Evolutionary conservation across 2,888 invertebrate genomes (phyloP), one percentile per base, ranked within the genome.

Genomic region (Ectemnius lituratus): DNA sequence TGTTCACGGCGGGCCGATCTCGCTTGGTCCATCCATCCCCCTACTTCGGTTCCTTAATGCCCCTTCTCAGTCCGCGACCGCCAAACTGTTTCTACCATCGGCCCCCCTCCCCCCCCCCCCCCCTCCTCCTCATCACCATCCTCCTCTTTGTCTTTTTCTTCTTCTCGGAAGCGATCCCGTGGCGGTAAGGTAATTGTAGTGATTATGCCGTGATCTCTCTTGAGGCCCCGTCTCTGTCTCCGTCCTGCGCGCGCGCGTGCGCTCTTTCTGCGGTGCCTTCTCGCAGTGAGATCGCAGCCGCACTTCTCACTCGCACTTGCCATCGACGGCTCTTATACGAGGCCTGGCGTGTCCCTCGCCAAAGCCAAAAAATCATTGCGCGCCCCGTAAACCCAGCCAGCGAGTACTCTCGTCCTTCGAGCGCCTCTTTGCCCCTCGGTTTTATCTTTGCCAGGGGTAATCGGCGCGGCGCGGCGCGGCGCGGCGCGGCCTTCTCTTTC

Each of bases 131-230:
- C 62, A 18, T 66, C 72, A 61, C 67, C 72, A 37, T 59, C 69
- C 63, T 67, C 59, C 63, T 71, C 65, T 73, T 72, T 68, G 67
- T 73, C 78, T 75, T 81, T 82, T 80, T 76, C 76, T 84, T 79
- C 80, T 85, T 85, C 86, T 81, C 80, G 80, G 84, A 86, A 87
- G 79, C 82, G 85, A 85, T 79, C 75, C 83, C 83, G 84, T 83
- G 86, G 85, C 84, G 85, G 87, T 86, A 84, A 84, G 84, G 87
- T 88, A 88, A 88, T 89, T 88, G 88, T 85, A 88, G 88, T 87
- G 87, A 88, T 88, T 88, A 88, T 84, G 81, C 84, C 80, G 81
- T 75, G 75, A 74, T 79, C 82, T 76, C 81, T 79, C 76, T 83
- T 52, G 4, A 14, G 52, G n/a, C 16, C 52, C 16, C 52, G 14